Evolutionary conservation across 1,140 invertebrate genomes (phyloP), one percentile per base, ranked within the genome.

Genomic region (Drosophila dunni): DNA sequence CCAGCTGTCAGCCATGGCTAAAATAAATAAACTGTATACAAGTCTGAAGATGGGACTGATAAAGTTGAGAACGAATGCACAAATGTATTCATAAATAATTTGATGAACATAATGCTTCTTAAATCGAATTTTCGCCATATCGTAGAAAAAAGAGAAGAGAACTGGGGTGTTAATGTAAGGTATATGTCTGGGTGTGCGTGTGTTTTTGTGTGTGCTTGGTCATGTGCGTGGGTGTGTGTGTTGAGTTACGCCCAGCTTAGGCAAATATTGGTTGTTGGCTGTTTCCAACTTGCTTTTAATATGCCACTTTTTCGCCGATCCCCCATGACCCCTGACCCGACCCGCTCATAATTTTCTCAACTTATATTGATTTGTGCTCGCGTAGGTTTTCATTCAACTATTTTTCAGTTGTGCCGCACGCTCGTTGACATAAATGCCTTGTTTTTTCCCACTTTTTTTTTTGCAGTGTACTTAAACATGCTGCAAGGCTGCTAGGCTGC

Each of bases 281-380:
- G 7, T 4, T 29, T 29, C 24, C 24, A 29, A 29, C 5, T 42
- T 11, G 48, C 48, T 60, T 66, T 62, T 74, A 75, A 75, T 78
- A 48, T 81, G 74, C 46, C 58, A 33, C 24, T 45, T 40, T 57
- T 61, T 36, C 15, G 51, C 36, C 17, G 13, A 34, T n/a, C 20
- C 10, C 1, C 11, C 17, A 4, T 3, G 17, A 7, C 24, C 38
- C 2, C 10, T 17, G 2, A 7, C 33, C 8, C 10, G 0, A 7
- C 8, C 13, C 11, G 6, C 6, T 3, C 15, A 7, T 9, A 46
- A 48, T 9, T 48, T 17, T 17, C 17, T 62, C 48, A 63, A 38
- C 17, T 56, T 69, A 20, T 88, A 88, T 88, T 88, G 83, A 88
- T 88, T 88, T 89, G 80, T 83, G 84, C 56, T 83, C 70, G 79